Conservation (phyloP, 2,113 vertebrate genomes). For the Brachyistius frenatus region DNA sequence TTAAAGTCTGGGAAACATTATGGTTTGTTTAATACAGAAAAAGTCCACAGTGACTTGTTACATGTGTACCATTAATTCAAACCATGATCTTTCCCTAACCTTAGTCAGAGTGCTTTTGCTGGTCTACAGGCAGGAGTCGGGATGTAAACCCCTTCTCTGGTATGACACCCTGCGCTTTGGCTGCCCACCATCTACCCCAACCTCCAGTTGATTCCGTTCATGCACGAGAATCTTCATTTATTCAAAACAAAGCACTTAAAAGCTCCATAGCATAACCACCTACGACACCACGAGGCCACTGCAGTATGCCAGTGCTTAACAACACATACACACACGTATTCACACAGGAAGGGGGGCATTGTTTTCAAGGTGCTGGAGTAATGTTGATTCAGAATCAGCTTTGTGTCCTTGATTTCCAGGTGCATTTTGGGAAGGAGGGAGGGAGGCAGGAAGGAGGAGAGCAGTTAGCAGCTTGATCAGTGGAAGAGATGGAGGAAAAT, state of each 20-base stretch:
- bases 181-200: too few relatives aligned
- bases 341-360: conserved; percentile 10
- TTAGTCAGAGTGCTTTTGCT: too few relatives aligned
- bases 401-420: conserved; percentile 61
- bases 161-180: too few relatives aligned
- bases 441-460: conserved; percentile 40
- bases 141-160: too few relatives aligned
- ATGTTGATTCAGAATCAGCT: conserved; percentile 25
- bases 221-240: too few relatives aligned
- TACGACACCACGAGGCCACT: not conserved
- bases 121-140: too few relatives aligned
- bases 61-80: too few relatives aligned
- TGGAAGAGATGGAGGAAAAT: conserved; percentile 31
- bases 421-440: conserved; percentile 35
- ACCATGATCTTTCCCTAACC: too few relatives aligned
- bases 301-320: not conserved
- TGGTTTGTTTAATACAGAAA: too few relatives aligned
- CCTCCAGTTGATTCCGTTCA: too few relatives aligned
- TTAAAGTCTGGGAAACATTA: too few relatives aligned
- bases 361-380: conserved; percentile 25
- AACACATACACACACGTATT: conserved; percentile 9
- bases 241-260: not conserved
- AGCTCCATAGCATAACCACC: not conserved
- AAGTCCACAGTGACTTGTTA: too few relatives aligned
- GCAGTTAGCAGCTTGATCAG: conserved; percentile 59